A percentile compares a stretch with the other conserved stretches of the same genome.
Conservation (phyloP, 2,113 vertebrate genomes). For the Cairina moschata region DNA sequence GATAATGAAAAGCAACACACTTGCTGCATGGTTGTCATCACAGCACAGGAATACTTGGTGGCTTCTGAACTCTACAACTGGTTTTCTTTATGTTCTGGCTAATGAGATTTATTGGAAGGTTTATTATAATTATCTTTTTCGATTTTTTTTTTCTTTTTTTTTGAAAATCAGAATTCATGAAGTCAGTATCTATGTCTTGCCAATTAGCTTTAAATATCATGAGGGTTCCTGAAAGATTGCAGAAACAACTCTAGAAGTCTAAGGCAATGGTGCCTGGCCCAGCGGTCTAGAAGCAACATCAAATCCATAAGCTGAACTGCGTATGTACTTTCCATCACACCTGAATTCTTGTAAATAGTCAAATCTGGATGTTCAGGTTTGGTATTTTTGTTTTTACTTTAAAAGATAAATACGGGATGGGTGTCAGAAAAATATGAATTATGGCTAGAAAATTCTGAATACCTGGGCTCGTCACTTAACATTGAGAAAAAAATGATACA, state of each 20-base stretch:
- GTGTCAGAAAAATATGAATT: not conserved
- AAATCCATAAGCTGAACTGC: constrained; percentile 43
- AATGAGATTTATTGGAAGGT: not conserved
- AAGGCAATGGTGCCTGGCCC: constrained; percentile 43
- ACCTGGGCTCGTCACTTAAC: not conserved
- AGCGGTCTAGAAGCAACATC: constrained; percentile 37
- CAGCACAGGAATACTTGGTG: constrained; percentile 10
- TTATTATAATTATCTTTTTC: not conserved
- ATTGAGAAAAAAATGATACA: not conserved
- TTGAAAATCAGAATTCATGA: constrained; percentile 1
- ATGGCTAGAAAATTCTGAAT: not conserved
- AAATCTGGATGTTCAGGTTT: constrained; percentile 34
- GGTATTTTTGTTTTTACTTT: constrained; percentile 21
- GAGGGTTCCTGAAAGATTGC: constrained; percentile 50
- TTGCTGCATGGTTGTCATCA: not conserved
- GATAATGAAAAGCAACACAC: not conserved
- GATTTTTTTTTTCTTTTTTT: not conserved
- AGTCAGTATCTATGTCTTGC: not conserved
- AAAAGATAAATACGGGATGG: not conserved
- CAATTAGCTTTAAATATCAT: constrained; percentile 63
- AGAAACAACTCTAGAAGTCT: constrained; percentile 51
- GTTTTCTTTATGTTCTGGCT: constrained; percentile 37
- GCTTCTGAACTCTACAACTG: constrained; percentile 54
- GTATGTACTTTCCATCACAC: constrained; percentile 59
- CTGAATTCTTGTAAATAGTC: constrained; percentile 35